These are phyloP conservation scores for Brienomyrus brachyistius DNA, from an alignment of 2,113 vertebrate genomes.

Conservation along the genomic window DNA sequence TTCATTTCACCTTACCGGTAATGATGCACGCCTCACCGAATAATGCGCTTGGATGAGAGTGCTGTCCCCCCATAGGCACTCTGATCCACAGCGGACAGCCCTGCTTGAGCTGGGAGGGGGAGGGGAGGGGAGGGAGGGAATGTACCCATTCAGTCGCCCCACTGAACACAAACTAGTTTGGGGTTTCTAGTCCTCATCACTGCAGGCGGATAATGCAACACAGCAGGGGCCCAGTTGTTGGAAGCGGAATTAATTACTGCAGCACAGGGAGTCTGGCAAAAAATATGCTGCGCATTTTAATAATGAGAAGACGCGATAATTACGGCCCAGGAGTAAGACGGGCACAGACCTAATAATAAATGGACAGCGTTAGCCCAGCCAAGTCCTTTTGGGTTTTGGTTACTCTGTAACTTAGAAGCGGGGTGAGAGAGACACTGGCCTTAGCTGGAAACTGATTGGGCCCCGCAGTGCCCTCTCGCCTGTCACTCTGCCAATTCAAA, in stretches of 20 bases:
- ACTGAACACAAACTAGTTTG: background rate
- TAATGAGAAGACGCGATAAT: background rate
- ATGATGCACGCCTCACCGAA: background rate
- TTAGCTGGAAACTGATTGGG: background rate
- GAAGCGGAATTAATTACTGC: background rate
- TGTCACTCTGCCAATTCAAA: background rate
- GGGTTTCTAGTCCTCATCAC: background rate
- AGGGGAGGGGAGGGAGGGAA: background rate
- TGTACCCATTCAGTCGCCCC: background rate
- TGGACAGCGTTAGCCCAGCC: background rate
- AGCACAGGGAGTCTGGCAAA: background rate
- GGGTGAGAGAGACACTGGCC: background rate
- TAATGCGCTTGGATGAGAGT: background rate
- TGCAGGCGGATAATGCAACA: background rate
- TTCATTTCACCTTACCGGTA: background rate
- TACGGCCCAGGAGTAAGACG: background rate
- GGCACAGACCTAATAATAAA: background rate
- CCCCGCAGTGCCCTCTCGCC: background rate
- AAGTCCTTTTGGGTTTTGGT: background rate
- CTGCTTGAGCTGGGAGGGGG: background rate
- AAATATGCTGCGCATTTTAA: background rate
- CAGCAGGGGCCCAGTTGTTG: background rate
- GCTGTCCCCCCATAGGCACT: background rate
- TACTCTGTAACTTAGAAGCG: background rate
- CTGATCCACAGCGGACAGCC: background rate